Percentiles rank a stretch among this genome's conserved stretches.
These are phyloP conservation scores for Lycaon pictus DNA, from an alignment of 2,113 vertebrate species.

Conservation along the genomic window DNA sequence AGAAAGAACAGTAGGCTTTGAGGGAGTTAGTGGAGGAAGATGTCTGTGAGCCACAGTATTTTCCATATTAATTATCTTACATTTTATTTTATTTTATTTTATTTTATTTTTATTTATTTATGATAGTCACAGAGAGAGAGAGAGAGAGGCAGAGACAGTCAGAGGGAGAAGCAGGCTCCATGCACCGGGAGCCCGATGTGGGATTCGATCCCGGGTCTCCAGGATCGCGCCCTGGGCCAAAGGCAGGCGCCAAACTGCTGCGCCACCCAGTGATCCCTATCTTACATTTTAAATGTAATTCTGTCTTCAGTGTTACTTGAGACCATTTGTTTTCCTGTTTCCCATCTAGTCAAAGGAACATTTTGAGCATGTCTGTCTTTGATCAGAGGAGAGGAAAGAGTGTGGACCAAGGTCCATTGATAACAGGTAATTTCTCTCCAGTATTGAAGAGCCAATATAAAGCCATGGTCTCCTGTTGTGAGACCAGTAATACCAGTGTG, in stretches of 20 bases:
- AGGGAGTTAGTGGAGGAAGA: neutral
- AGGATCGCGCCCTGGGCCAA: no score
- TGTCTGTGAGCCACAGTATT: neutral
- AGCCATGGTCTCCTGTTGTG: neutral
- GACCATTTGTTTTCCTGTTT: neutral
- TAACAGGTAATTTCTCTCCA: neutral
- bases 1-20: neutral
- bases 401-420: neutral
- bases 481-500: neutral
- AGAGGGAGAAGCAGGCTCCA: no score
- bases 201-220: no score
- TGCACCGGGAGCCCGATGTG: no score
- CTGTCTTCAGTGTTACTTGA: neutral
- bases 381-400: neutral
- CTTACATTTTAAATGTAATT: neutral
- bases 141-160: no score
- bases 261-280: neutral
- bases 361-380: conserved; percentile 1
- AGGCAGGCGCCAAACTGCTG: no score
- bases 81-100: neutral
- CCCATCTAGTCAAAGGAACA: neutral
- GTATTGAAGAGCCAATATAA: neutral
- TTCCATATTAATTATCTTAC: neutral
- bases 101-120: no score
- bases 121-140: no score